These are phyloP conservation scores for Heliconius hermathena DNA, from an alignment of 1,140 invertebrate genomes.

Conservation along the genomic window DNA sequence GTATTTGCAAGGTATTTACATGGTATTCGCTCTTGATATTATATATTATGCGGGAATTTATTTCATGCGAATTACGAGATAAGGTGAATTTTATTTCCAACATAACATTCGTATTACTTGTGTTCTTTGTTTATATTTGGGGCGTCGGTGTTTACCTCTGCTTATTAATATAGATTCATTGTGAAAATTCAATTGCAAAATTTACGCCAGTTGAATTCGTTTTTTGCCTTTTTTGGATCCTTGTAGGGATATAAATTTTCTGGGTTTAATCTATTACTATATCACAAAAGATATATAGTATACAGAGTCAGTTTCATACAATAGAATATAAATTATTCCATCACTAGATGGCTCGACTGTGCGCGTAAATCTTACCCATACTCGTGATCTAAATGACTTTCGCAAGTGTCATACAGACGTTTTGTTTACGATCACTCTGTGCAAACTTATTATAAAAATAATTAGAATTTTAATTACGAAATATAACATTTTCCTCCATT, in stretches of 20 bases:
- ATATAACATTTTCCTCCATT: not conserved
- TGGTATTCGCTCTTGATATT: slow-evolving; percentile 51
- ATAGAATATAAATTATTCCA: slow-evolving; percentile 14
- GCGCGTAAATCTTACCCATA: slow-evolving; percentile 3
- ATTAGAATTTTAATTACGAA: not conserved
- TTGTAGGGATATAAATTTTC: slow-evolving; percentile 2
- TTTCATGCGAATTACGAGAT: slow-evolving; percentile 37
- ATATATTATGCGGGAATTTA: slow-evolving; percentile 53
- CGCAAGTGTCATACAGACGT: slow-evolving; percentile 5
- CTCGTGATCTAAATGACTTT: not conserved
- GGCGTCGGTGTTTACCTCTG: not conserved
- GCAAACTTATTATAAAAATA: not conserved
- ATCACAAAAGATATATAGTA: slow-evolving; percentile 10
- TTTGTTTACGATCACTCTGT: not conserved
- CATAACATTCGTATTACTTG: slow-evolving; percentile 24
- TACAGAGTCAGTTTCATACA: not conserved
- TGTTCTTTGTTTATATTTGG: not conserved
- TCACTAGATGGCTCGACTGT: slow-evolving; percentile 10
- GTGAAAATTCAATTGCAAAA: not conserved
- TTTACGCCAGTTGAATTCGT: not conserved
- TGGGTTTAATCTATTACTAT: slow-evolving; percentile 3
- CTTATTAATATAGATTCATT: not conserved
- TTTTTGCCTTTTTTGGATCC: not conserved
- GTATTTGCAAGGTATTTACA: slow-evolving; percentile 64
- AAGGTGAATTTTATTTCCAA: slow-evolving; percentile 15